Evolutionary conservation across 2,797 vertebrate species (phyloP).

Genomic region (Amphiprion clarkii): DNA sequence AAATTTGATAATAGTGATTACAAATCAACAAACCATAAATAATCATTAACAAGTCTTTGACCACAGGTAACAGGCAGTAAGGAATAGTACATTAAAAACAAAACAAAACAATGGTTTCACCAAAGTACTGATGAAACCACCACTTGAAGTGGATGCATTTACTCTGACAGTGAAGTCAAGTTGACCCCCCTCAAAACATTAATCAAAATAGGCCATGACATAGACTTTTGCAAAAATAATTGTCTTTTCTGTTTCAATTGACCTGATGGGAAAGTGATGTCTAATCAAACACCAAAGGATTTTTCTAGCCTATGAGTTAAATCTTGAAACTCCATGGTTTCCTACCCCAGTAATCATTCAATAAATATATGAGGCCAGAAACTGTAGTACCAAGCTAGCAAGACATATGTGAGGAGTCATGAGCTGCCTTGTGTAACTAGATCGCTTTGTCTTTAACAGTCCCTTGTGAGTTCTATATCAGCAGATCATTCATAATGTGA

Average conservation of each 20-base stretch:
- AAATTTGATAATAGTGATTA: background rate
- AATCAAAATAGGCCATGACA: background rate
- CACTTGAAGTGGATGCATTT: no score
- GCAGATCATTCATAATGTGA: constrained; percentile 6
- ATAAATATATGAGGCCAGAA: constrained; percentile 3
- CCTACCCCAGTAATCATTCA: background rate
- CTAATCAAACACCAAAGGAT: background rate
- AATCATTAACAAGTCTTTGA: background rate
- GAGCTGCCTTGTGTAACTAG: background rate
- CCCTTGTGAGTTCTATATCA: constrained; percentile 24
- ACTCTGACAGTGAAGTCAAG: no score
- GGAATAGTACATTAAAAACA: background rate
- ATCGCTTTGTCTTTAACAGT: background rate
- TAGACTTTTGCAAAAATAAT: background rate
- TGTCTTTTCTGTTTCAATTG: background rate
- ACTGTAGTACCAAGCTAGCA: constrained; percentile 8
- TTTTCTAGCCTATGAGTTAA: background rate
- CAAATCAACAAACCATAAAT: background rate
- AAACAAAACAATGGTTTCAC: no score
- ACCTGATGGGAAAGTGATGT: background rate
- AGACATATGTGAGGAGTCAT: background rate
- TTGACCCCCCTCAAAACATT: background rate
- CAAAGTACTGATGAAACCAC: no score
- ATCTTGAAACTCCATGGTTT: no score
- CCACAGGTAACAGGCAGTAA: background rate